Evolutionary conservation across 2,888 invertebrate species (phyloP).

Genomic region (Drosophila helvetica): DNA sequence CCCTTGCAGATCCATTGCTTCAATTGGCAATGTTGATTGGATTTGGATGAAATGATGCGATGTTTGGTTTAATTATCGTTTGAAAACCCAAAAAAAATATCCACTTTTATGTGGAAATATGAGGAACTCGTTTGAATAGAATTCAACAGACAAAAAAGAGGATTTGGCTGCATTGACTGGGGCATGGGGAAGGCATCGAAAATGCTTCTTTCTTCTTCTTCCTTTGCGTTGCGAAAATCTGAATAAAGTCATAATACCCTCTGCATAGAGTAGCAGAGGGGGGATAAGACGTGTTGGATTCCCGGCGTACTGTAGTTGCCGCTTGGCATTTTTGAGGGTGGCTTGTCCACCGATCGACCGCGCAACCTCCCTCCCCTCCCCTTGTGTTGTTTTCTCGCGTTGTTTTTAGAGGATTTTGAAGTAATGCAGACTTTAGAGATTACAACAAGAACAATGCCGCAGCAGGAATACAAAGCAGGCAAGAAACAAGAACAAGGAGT

Average conservation of each 20-base stretch:
- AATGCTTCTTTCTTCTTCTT: too few relatives aligned
- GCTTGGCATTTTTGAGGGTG: slow-evolving; percentile 11
- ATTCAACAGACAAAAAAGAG: too few relatives aligned
- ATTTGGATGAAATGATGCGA: too few relatives aligned
- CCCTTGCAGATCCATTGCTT: too few relatives aligned
- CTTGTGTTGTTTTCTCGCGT: slow-evolving; percentile 13
- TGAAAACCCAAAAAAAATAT: too few relatives aligned
- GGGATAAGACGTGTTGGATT: slow-evolving; percentile 65
- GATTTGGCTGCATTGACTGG: too few relatives aligned
- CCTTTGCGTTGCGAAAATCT: too few relatives aligned
- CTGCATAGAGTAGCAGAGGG: slow-evolving; percentile 7
- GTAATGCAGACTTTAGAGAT: slow-evolving; percentile 76
- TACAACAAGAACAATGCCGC: slow-evolving; percentile 52
- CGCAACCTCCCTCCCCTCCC: slow-evolving; percentile 5
- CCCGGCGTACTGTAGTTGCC: slow-evolving; percentile 34
- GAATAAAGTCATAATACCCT: background rate
- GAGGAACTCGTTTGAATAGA: too few relatives aligned
- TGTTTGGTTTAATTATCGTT: too few relatives aligned
- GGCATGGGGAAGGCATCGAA: too few relatives aligned
- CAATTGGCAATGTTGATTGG: too few relatives aligned
- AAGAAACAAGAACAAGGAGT: slow-evolving; percentile 1
- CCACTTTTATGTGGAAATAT: too few relatives aligned
- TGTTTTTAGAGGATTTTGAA: slow-evolving; percentile 57
- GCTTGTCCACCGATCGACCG: slow-evolving; percentile 19
- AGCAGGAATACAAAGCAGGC: background rate